Evolutionary conservation across 2,113 vertebrate genomes (phyloP), one percentile per base, ranked within the genome.

Genomic region (Brachionichthys hirsutus): DNA sequence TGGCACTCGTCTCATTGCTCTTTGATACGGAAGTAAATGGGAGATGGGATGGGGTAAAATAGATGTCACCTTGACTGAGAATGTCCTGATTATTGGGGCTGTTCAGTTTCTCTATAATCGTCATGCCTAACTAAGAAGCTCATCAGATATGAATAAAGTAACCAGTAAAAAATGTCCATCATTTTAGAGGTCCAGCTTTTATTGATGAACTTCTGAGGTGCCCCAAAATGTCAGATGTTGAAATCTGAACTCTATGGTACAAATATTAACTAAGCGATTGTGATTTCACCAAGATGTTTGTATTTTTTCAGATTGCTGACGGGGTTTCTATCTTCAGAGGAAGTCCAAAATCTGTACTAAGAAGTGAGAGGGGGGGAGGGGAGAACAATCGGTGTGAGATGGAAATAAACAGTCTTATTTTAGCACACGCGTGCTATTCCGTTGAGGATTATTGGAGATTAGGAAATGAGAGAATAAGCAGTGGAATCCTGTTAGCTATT

Each of bases 401-500:
- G 69, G 20, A 70, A 73, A 82, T 81, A 71, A 75, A 57, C 63
- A n/a, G 6, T 54, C 58, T 77, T 78, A 71, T 76, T 76, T 71
- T 75, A 75, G 75, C 54, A 70, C 38, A 46, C 49, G 54, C 14
- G 38, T 67, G 57, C 42, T 40, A 47, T 82, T 77, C 68, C 54
- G 42, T 15, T 45, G 55, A 50, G 73, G 75, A 87, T 88, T 84
- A 81, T 66, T 56, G 44, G 55, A 85, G 84, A 85, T 88, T 85
- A 86, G 57, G 35, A 51, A 60, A 4, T 24, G 67, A 48, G 59
- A 80, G 69, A 80, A 80, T 80, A 85, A 59, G 35, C 67, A 20
- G 51, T 41, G 1, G 64, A 82, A 85, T 85, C 81, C 78, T 62
- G 57, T 84, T 85, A 87, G 67, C 64, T 19, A 36, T 82, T 53